Base-by-base conservation (phyloP, 1,140 invertebrate species). In the Lasioglossum baleicum region DNA sequence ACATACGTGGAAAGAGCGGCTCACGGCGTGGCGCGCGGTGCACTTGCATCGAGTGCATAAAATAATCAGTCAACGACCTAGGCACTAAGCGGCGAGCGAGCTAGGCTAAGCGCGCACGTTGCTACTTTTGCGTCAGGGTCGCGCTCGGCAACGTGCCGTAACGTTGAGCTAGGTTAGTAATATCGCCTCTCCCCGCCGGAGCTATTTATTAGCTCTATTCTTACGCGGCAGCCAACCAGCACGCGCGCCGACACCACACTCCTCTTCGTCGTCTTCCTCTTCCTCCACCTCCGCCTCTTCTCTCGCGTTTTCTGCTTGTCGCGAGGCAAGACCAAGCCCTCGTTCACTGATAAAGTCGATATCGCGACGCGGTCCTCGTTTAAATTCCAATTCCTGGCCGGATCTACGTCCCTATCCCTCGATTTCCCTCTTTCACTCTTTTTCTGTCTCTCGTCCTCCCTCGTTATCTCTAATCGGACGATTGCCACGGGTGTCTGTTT, bases 31-130 rank as follows among this genome's bases (percentile, higher is more conserved):
- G 35, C 58, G 51, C 73, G 64, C 60, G 58, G 66, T 81, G 82
- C 86, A 84, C 80, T 88, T 84, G 85, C 83, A 83, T 83, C 82
- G 85, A 86, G 81, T 80, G 85, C 78, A 85, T 87, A 88, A 88
- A 87, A 90, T 87, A 92, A 92, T 92, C 90, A 92, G 91, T 91
- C 90, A 91, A 92, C 90, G 91, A 91, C 91, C 79, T 84, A 82
- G 81, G 71, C 81, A 77, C 76, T 73, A 82, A 87, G 70, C 81
- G 61, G 61, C 31, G 35, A 64, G 66, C 56, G 20, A 20, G 51
- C 76, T 83, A 76, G 74, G 81, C 82, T 78, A 83, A 88, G 71
- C 83, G 53, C 22, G 35, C 74, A 35, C 74, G 64, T 42, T 71
- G 83, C 83, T 85, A 82, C 80, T 85, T 85, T 82, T 68, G 83